Base-by-base conservation (phyloP, 1,140 invertebrate genomes). In the Scaptomyza graminum region DNA sequence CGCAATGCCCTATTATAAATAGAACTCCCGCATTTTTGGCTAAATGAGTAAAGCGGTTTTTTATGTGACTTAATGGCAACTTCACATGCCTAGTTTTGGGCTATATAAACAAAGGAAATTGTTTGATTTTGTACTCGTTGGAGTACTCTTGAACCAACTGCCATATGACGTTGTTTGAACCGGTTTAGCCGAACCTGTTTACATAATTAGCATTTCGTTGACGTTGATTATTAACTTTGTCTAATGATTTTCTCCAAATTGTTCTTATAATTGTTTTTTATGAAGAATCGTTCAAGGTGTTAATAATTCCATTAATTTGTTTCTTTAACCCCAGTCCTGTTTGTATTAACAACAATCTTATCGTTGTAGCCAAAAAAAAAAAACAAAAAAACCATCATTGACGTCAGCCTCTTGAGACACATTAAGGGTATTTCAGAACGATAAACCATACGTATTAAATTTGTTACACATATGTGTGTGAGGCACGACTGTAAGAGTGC, bases 351-450 rank as follows among this genome's bases (percentile, higher is more conserved):
- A 66, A 11, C 18, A 59, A 41, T 37, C 55, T 66, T 77, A 67
- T 79, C 57, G 63, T 16, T 13, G 11, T 43, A 11, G 39, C 13
- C 39, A 2, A n/a, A 31, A 41, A 57, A 16, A 28, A 2, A 28
- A 28, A 28, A 28, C 2, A 25, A 22, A 13, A 39, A 55, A 28
- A 28, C 28, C 31, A 15, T 43, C 41, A 54, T 46, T 55, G 51
- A 44, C 46, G 49, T 70, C 67, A 65, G 22, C 28, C 41, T 49
- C 60, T 74, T 54, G 34, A 62, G 55, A 57, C 57, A 57, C 46
- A 51, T 55, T 52, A 25, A 63, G 64, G 81, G 65, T 80, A 65
- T 81, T 87, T 84, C 68, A 81, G 67, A 84, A 61, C 44, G 15
- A 66, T 59, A 52, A 51, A 51, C 39, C 43, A 61, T 39, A 13